Evolutionary conservation across 2,797 vertebrate species (phyloP).

Genomic region (Melanotaenia parkinsoni): DNA sequence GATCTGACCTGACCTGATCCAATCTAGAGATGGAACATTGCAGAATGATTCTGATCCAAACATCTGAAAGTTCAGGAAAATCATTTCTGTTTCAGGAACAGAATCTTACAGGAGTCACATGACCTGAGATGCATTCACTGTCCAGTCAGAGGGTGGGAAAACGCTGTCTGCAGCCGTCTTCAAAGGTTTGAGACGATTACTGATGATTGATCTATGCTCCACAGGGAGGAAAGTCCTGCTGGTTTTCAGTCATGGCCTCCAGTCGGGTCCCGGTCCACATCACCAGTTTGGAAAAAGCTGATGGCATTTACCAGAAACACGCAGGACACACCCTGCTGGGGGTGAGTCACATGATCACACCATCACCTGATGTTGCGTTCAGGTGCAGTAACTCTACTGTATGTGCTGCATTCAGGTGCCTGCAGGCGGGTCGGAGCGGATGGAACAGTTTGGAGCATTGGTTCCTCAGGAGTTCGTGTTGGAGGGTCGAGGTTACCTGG

Average conservation of each 20-base stretch:
- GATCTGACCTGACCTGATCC: too few relatives aligned
- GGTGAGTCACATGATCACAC: slow-evolving; percentile 76
- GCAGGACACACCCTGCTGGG: slow-evolving; percentile 84
- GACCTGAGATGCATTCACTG: too few relatives aligned
- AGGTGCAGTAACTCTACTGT: neutral
- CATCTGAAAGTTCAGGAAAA: too few relatives aligned
- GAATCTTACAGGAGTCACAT: too few relatives aligned
- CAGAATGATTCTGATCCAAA: too few relatives aligned
- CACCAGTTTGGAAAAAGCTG: slow-evolving; percentile 85
- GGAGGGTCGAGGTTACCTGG: slow-evolving; percentile 78
- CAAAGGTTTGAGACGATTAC: too few relatives aligned
- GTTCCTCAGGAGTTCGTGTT: slow-evolving; percentile 86
- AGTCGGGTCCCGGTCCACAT: slow-evolving; percentile 86
- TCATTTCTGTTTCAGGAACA: too few relatives aligned
- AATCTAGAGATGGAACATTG: too few relatives aligned
- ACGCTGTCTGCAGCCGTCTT: too few relatives aligned
- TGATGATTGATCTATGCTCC: neutral
- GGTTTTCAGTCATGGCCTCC: slow-evolving; percentile 91
- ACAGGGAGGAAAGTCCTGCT: slow-evolving; percentile 87
- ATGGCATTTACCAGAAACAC: slow-evolving; percentile 86
- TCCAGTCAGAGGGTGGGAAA: too few relatives aligned
- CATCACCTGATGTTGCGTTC: neutral
- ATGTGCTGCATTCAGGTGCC: slow-evolving; percentile 84
- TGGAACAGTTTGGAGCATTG: slow-evolving; percentile 88
- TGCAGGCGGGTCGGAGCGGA: slow-evolving; percentile 88